A percentile compares a stretch with the other conserved stretches of the same genome.
Conservation (phyloP, 1,140 invertebrate genomes). For the Portunus trituberculatus region DNA sequence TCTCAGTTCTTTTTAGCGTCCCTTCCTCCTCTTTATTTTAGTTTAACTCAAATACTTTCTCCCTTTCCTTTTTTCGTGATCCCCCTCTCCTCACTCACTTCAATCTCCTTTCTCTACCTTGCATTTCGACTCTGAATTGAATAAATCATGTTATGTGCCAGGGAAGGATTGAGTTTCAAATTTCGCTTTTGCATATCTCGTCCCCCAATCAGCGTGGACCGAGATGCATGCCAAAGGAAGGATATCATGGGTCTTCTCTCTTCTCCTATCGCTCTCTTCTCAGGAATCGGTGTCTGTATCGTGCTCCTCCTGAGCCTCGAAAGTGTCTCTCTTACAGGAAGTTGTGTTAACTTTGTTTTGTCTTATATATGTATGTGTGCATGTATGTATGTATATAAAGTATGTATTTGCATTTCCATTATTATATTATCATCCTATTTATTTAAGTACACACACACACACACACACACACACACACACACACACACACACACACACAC, state of each 20-base stretch:
- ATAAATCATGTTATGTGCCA: background rate
- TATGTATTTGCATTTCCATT: background rate
- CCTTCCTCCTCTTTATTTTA: background rate
- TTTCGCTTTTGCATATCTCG: background rate
- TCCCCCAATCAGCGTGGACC: background rate
- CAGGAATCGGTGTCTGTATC: background rate
- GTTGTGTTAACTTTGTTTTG: background rate
- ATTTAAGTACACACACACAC: too few species aligned
- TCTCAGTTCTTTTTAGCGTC: too few species aligned
- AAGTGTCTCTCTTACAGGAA: background rate
- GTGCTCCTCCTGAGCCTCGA: background rate
- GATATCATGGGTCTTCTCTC: background rate
- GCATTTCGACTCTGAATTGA: background rate
- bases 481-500: too few species aligned
- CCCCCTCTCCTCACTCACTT: background rate
- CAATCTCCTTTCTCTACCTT: background rate
- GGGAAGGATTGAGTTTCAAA: background rate
- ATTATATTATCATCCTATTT: too few species aligned
- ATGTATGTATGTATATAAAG: background rate
- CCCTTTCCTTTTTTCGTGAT: background rate
- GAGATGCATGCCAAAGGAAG: background rate
- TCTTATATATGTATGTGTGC: background rate
- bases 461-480: too few species aligned
- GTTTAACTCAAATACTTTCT: background rate
- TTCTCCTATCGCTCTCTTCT: background rate